phyloP scores from a whole-genome alignment of 2,797 vertebrate species.

The Anabas testudineus region DNA sequence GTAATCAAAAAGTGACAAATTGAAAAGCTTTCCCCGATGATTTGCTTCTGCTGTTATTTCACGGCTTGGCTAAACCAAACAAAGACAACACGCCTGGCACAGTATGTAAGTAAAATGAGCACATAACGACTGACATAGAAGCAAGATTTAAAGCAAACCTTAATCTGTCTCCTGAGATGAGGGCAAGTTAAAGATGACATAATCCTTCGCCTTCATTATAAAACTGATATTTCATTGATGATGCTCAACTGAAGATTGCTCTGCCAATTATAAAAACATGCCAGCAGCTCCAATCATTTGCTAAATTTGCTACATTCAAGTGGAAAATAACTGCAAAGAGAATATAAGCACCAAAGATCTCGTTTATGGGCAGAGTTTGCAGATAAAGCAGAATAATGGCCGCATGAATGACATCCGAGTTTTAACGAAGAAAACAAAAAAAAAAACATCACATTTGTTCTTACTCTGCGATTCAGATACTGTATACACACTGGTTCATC shows the following conservation, averaged over 20 bases:
- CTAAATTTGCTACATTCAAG: conserved; percentile 60
- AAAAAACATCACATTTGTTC: conserved; percentile 5
- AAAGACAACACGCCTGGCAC: background rate
- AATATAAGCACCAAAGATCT: conserved; percentile 48
- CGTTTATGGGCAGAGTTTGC: conserved; percentile 15
- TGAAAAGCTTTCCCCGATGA: background rate
- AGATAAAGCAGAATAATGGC: conserved; percentile 26
- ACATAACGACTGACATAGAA: background rate
- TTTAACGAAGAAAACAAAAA: background rate
- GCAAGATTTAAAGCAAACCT: conserved; percentile 20
- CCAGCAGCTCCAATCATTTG: conserved; percentile 47
- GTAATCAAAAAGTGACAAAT: conserved; percentile 1
- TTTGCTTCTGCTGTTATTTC: background rate
- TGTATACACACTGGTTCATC: background rate
- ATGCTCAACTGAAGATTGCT: conserved; percentile 10
- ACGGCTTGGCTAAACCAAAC: conserved; percentile 5
- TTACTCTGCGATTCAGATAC: conserved; percentile 9
- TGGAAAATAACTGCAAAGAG: conserved; percentile 33
- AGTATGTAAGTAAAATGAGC: conserved; percentile 20
- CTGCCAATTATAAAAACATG: conserved; percentile 24
- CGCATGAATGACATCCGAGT: conserved; percentile 24
- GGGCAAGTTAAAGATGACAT: conserved; percentile 19
- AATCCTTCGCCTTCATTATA: background rate
- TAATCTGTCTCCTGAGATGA: background rate
- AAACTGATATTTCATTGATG: conserved; percentile 18